phyloP scores from a whole-genome alignment of 2,113 vertebrate genomes.

The Spea bombifrons region DNA sequence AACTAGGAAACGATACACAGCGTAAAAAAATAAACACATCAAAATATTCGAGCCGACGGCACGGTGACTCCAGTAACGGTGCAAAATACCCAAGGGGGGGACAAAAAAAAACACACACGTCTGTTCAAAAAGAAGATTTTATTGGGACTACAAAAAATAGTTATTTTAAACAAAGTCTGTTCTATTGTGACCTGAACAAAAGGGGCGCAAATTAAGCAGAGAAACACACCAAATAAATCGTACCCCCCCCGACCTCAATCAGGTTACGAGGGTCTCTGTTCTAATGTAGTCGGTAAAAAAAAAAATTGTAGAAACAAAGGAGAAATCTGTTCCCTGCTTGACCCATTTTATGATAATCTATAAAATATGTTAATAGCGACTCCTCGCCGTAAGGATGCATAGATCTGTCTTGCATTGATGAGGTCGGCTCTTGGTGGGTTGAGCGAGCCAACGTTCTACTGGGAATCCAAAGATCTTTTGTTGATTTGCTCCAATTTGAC shows the following conservation, averaged over 20 bases:
- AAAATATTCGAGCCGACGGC: not conserved
- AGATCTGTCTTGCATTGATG: conserved; percentile 15
- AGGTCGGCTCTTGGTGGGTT: not conserved
- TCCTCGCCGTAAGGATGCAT: conserved; percentile 2
- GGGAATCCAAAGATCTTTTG: too few species aligned
- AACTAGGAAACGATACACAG: not conserved
- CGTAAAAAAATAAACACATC: not conserved
- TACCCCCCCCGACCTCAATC: not conserved
- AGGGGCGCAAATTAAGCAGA: not conserved
- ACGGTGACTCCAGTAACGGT: too few species aligned
- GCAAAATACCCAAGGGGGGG: too few species aligned
- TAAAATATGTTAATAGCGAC: not conserved
- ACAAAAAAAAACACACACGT: conserved; percentile 6
- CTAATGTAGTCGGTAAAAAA: not conserved
- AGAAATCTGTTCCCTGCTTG: too few species aligned
- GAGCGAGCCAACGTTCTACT: too few species aligned
- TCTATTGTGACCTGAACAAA: conserved; percentile 1
- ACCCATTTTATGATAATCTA: not conserved
- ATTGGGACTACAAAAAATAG: conserved; percentile 40
- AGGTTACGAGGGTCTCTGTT: too few species aligned
- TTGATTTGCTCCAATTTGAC: too few species aligned
- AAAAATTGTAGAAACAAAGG: not conserved
- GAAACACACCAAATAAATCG: too few species aligned
- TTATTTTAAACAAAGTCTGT: conserved; percentile 27
- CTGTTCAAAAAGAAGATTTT: conserved; percentile 37